These are phyloP conservation scores for Eubucco bourcierii DNA, from an alignment of 2,113 vertebrate genomes.

Conservation along the genomic window DNA sequence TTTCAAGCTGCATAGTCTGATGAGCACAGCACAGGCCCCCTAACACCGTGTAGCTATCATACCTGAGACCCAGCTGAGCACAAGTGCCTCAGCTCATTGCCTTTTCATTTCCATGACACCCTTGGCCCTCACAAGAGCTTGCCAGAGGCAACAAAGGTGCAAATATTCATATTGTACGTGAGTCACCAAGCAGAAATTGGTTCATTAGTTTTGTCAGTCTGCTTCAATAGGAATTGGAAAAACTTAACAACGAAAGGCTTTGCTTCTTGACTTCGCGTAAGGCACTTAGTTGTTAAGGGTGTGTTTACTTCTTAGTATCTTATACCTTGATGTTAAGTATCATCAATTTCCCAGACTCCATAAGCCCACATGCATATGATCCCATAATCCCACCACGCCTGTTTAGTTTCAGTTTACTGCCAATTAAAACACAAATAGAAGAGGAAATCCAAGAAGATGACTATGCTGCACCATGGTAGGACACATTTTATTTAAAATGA, in stretches of 20 bases:
- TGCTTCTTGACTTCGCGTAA: background rate
- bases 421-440: constrained; percentile 18
- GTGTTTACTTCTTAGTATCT: background rate
- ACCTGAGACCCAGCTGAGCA: background rate
- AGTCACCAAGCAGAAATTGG: background rate
- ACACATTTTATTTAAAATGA: background rate
- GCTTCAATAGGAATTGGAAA: background rate
- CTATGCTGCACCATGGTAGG: background rate
- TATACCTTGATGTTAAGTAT: background rate
- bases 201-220: constrained; percentile 1
- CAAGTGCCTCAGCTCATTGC: fast-evolving
- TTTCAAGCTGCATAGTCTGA: background rate
- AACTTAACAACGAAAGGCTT: background rate
- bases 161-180: background rate
- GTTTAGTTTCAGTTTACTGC: background rate
- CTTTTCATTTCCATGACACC: background rate
- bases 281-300: background rate
- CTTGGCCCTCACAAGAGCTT: background rate
- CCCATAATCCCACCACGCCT: background rate
- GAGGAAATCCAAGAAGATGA: background rate
- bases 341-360: background rate
- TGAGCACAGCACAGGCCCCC: background rate
- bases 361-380: background rate
- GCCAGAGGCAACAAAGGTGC: background rate
- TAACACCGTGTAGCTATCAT: background rate